These are phyloP conservation scores for Chaetorhynchus papuensis DNA, from an alignment of 2,113 vertebrate species.

Conservation along the genomic window DNA sequence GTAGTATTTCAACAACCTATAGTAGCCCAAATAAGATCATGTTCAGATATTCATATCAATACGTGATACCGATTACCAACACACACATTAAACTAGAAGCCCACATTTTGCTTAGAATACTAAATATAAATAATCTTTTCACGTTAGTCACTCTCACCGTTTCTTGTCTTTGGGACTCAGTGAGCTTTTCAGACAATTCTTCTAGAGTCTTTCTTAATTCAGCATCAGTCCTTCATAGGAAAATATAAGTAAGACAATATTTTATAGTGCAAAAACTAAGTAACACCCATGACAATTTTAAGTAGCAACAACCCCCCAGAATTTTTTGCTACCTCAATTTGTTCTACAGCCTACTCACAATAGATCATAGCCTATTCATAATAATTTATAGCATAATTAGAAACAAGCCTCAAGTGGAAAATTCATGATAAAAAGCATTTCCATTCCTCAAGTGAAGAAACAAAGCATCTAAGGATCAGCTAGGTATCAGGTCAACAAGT, in stretches of 20 bases:
- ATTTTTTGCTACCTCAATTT: background rate
- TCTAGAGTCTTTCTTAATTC: conserved; percentile 84
- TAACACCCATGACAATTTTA: background rate
- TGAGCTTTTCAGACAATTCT: conserved; percentile 77
- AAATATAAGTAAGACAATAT: background rate
- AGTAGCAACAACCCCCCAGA: background rate
- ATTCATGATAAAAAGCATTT: background rate
- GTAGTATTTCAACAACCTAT: background rate
- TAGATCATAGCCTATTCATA: background rate
- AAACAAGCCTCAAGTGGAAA: background rate
- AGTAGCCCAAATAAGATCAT: background rate
- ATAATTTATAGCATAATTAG: background rate
- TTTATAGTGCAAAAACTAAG: background rate
- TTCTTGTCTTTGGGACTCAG: conserved; percentile 77
- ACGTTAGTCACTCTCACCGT: conserved; percentile 73
- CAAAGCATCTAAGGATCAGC: background rate
- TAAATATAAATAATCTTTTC: background rate
- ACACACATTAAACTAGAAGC: background rate
- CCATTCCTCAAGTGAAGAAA: background rate
- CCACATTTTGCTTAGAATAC: background rate
- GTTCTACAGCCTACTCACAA: background rate
- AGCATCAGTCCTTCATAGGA: conserved; percentile 78
- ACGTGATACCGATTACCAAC: background rate
- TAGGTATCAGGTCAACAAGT: background rate
- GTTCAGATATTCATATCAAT: background rate